Conservation (phyloP, 2,113 vertebrate genomes). For the Ailuropoda melanoleuca region DNA sequence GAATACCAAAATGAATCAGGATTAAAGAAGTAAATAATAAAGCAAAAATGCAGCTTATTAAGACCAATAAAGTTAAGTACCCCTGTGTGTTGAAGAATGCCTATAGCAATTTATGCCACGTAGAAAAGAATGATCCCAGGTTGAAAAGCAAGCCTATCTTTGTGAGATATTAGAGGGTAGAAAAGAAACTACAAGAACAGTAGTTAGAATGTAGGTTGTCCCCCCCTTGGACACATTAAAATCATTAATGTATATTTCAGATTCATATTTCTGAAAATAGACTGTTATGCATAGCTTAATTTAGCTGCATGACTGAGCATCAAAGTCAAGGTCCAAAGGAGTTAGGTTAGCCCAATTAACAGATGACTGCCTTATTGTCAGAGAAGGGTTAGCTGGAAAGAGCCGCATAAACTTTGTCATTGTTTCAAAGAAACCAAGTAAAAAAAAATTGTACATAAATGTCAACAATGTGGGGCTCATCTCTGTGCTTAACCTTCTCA, state of each 20-base stretch:
- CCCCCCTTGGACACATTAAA: neutral
- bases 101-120: neutral
- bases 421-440: slow-evolving; percentile 62
- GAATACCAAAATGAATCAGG: neutral
- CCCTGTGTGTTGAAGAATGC: neutral
- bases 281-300: neutral
- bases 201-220: neutral
- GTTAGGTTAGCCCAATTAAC: slow-evolving; percentile 22
- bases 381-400: slow-evolving; percentile 50
- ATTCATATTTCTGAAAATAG: slow-evolving; percentile 56
- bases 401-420: neutral
- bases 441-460: neutral
- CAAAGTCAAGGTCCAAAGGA: neutral
- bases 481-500: neutral
- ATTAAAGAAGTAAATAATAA: slow-evolving; percentile 1
- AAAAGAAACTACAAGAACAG: neutral
- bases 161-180: neutral
- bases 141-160: neutral
- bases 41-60: neutral
- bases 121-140: neutral
- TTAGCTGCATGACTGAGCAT: neutral
- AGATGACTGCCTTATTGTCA: slow-evolving; percentile 2
- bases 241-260: slow-evolving; percentile 42
- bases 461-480: neutral
- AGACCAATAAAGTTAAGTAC: slow-evolving; percentile 44